A percentile compares a stretch with the other conserved stretches of the same genome.
phyloP scores from a whole-genome alignment of 2,113 vertebrate species.

The Hyla sarda region DNA sequence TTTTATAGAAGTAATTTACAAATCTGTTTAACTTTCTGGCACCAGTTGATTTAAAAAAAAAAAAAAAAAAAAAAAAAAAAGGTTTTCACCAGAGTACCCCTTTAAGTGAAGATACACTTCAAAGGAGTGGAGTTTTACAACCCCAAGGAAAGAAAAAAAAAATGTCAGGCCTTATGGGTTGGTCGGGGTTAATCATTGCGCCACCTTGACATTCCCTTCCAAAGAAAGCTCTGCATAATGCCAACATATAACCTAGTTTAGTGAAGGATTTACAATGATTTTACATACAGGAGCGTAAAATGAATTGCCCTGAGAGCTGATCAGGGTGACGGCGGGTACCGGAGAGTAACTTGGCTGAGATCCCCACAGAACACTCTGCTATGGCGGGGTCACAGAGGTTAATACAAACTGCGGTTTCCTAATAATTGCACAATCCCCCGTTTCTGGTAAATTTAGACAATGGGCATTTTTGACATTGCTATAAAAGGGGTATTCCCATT shows the following conservation, averaged over 20 bases:
- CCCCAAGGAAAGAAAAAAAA: not conserved
- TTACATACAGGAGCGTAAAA: not conserved
- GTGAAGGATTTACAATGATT: not conserved
- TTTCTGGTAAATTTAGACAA: constrained; percentile 12
- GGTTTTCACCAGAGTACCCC: too few species aligned
- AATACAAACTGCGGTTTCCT: not conserved
- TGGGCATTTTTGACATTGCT: not conserved
- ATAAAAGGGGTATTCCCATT: too few species aligned
- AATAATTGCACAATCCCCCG: constrained; percentile 26
- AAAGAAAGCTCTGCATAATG: not conserved
- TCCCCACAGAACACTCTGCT: not conserved
- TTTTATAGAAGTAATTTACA: too few species aligned
- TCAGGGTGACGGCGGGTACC: not conserved
- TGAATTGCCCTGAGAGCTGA: not conserved
- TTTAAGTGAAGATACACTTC: not conserved
- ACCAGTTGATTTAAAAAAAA: too few species aligned
- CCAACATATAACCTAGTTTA: not conserved
- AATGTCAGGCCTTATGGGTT: not conserved
- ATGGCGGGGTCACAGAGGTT: constrained; percentile 12
- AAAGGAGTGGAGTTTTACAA: not conserved
- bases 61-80: too few species aligned
- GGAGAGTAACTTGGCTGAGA: not conserved
- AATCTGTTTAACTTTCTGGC: too few species aligned
- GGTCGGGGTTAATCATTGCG: constrained; percentile 5
- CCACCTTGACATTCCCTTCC: not conserved